Conservation (phyloP, 2,888 invertebrate species). For the Catocala sponsa region DNA sequence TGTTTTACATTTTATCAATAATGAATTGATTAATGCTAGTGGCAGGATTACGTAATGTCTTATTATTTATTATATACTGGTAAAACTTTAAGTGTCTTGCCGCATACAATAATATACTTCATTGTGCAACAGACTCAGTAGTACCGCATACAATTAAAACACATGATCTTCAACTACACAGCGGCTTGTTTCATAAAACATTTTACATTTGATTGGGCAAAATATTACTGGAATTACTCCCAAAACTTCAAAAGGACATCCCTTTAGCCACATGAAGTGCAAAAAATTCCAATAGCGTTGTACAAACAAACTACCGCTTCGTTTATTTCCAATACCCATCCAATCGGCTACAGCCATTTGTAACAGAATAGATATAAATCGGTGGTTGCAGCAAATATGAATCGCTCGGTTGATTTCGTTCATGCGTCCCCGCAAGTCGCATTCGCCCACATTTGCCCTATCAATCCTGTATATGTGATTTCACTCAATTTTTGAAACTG, state of each 20-base stretch:
- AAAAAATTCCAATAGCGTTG: conserved; percentile 37
- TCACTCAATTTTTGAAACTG: conserved; percentile 87
- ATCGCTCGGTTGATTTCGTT: conserved; percentile 66
- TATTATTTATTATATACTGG: too few species aligned
- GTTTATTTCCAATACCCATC: conserved; percentile 81
- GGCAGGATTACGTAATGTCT: too few species aligned
- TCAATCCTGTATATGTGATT: conserved; percentile 85
- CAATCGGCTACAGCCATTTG: conserved; percentile 79
- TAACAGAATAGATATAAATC: conserved; percentile 81
- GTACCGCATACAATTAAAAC: too few species aligned
- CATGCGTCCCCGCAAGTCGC: conserved; percentile 58
- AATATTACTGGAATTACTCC: background rate
- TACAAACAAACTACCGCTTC: conserved; percentile 64
- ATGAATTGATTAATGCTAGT: too few species aligned
- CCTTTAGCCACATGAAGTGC: conserved; percentile 22
- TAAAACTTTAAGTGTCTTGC: too few species aligned
- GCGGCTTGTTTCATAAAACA: background rate
- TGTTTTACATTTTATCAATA: too few species aligned
- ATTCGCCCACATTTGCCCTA: conserved; percentile 65
- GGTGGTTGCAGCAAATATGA: conserved; percentile 79
- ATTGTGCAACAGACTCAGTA: too few species aligned
- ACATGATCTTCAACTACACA: too few species aligned
- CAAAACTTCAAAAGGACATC: background rate
- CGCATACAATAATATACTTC: too few species aligned
- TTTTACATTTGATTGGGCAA: background rate